Conservation (phyloP, 2,113 vertebrate species). For the Prionailurus bengalensis region DNA sequence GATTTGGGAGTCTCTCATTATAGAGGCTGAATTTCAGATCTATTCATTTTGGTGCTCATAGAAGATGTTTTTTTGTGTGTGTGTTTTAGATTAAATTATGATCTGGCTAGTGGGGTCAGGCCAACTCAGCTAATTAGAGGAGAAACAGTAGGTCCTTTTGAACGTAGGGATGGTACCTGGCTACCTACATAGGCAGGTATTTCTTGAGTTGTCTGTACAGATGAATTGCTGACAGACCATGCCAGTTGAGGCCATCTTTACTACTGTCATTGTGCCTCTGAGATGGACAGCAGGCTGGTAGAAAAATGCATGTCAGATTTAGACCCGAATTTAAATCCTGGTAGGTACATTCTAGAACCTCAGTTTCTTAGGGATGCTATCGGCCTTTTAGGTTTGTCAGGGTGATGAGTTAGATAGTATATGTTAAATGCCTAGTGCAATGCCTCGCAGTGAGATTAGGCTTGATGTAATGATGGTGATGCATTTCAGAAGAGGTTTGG, state of each 20-base stretch:
- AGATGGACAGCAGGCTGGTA: neutral
- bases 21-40: slow-evolving; percentile 37
- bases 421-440: neutral
- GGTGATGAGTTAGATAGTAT: neutral
- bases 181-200: no score
- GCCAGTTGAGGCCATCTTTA: neutral
- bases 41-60: slow-evolving; percentile 13
- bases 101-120: neutral
- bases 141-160: neutral
- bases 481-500: neutral
- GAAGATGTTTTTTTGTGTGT: slow-evolving; percentile 31
- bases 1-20: slow-evolving; percentile 11
- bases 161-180: neutral
- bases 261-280: neutral
- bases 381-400: neutral
- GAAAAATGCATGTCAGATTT: neutral
- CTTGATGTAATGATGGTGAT: fast-evolving
- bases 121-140: neutral
- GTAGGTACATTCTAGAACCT: neutral
- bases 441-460: neutral
- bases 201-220: neutral
- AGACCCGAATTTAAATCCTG: neutral
- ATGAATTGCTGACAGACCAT: neutral
- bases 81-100: slow-evolving; percentile 29
- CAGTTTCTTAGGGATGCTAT: neutral